phyloP scores from a whole-genome alignment of 2,888 invertebrate genomes.

The Eudemis profundana region DNA sequence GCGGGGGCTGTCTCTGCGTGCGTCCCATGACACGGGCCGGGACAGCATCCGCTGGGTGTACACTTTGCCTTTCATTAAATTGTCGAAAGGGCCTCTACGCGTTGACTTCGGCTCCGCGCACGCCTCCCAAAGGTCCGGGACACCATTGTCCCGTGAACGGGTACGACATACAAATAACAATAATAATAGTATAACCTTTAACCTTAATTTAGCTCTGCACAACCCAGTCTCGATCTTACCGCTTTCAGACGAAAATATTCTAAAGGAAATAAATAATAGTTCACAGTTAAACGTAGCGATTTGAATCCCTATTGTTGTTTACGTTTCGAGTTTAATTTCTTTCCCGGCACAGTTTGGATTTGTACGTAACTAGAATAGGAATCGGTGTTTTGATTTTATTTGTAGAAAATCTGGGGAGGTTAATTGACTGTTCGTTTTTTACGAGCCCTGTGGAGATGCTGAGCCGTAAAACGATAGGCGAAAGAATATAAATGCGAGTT shows the following conservation, averaged over 20 bases:
- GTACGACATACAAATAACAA: too few species aligned
- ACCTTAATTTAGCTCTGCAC: neutral
- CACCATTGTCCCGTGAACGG: too few species aligned
- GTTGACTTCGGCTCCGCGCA: too few species aligned
- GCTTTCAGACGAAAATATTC: conserved; percentile 5
- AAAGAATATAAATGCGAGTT: neutral
- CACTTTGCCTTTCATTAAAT: too few species aligned
- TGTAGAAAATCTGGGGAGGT: neutral
- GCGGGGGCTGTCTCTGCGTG: too few species aligned
- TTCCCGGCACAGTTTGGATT: conserved; percentile 3
- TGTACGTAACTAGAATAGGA: conserved; percentile 30
- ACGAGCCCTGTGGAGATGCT: neutral
- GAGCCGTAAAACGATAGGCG: neutral
- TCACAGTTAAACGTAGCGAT: conserved; percentile 15
- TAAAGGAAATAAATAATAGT: conserved; percentile 31
- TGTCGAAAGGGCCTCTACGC: too few species aligned
- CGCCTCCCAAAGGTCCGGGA: too few species aligned
- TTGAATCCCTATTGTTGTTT: conserved; percentile 31
- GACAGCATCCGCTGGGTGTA: too few species aligned
- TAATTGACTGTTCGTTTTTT: conserved; percentile 1
- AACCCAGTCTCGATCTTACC: conserved; percentile 1
- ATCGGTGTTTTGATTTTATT: conserved; percentile 13
- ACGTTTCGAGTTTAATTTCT: conserved; percentile 30
- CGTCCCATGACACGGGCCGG: too few species aligned
- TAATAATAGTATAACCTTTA: too few species aligned